Evolutionary conservation across 2,113 vertebrate species (phyloP).

Genomic region (Xiphophorus couchianus): DNA sequence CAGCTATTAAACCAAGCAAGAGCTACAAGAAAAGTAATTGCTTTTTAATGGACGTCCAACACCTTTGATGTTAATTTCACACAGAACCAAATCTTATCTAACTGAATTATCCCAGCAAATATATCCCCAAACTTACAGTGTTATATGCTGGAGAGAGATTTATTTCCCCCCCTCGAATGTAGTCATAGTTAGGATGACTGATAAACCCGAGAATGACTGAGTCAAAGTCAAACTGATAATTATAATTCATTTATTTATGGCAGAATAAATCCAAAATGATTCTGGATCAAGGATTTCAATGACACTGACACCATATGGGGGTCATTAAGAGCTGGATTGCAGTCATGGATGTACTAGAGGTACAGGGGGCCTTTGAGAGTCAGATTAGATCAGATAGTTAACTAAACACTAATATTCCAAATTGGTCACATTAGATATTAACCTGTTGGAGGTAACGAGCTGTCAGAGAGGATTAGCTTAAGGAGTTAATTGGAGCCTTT

Average conservation of each 20-base stretch:
- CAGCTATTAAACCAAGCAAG: slow-evolving; percentile 3
- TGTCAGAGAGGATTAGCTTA: slow-evolving; percentile 35
- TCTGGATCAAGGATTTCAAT: background rate
- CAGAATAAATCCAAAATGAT: background rate
- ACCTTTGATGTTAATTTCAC: slow-evolving; percentile 7
- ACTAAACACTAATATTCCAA: slow-evolving; percentile 25
- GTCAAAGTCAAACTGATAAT: background rate
- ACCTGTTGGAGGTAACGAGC: slow-evolving; percentile 29
- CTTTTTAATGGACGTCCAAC: slow-evolving; percentile 3
- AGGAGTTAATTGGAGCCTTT: slow-evolving; percentile 53
- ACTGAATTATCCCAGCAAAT: slow-evolving; percentile 1
- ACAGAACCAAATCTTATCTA: slow-evolving; percentile 1
- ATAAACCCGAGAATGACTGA: background rate
- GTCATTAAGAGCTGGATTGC: background rate
- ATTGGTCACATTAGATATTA: slow-evolving; percentile 41
- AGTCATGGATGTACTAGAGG: slow-evolving; percentile 4
- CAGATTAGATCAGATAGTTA: slow-evolving; percentile 31
- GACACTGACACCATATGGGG: background rate
- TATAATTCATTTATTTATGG: background rate
- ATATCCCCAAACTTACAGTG: background rate
- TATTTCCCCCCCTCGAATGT: background rate
- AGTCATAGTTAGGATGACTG: background rate
- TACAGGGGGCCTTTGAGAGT: slow-evolving; percentile 17
- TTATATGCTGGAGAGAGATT: background rate
- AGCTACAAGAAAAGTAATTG: slow-evolving; percentile 6